phyloP scores from a whole-genome alignment of 2,888 invertebrate genomes.

The Acrocera orbiculus region DNA sequence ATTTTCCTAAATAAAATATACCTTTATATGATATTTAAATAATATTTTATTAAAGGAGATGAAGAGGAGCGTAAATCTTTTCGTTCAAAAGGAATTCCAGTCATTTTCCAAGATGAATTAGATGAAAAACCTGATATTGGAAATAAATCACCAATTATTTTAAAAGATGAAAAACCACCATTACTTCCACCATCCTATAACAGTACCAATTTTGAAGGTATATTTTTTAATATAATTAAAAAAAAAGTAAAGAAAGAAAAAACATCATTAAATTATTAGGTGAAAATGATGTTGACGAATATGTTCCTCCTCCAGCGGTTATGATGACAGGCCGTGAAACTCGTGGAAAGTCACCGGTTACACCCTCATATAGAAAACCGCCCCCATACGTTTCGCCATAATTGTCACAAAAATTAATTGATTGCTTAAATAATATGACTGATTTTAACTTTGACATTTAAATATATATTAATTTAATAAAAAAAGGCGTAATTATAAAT shows the following conservation, averaged over 20 bases:
- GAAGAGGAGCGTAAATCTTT: slow-evolving; percentile 71
- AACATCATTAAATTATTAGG: slow-evolving; percentile 14
- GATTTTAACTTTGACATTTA: too few species aligned
- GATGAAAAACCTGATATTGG: slow-evolving; percentile 82
- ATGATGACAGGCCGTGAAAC: slow-evolving; percentile 42
- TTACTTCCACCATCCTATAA: slow-evolving; percentile 53
- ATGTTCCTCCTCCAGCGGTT: slow-evolving; percentile 80
- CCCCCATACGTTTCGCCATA: slow-evolving; percentile 97
- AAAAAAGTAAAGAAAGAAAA: too few species aligned
- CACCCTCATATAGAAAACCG: slow-evolving; percentile 85
- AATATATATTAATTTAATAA: too few species aligned
- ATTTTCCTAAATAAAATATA: too few species aligned
- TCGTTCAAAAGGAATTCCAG: slow-evolving; percentile 74
- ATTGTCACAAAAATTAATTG: slow-evolving; percentile 29
- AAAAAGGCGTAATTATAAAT: too few species aligned
- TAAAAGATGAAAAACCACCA: slow-evolving; percentile 90
- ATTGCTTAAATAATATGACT: too few species aligned
- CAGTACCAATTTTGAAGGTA: slow-evolving; percentile 29
- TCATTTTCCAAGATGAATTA: slow-evolving; percentile 92
- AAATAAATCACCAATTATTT: slow-evolving; percentile 81
- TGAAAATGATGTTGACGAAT: slow-evolving; percentile 49
- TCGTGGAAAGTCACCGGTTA: slow-evolving; percentile 57
- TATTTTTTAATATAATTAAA: too few species aligned
- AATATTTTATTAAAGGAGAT: slow-evolving; percentile 34
- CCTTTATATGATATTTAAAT: too few species aligned